Percentiles rank a stretch among this genome's conserved stretches.
Evolutionary conservation across 2,113 vertebrate genomes (phyloP).

Genomic region (Engraulis encrasicolus): DNA sequence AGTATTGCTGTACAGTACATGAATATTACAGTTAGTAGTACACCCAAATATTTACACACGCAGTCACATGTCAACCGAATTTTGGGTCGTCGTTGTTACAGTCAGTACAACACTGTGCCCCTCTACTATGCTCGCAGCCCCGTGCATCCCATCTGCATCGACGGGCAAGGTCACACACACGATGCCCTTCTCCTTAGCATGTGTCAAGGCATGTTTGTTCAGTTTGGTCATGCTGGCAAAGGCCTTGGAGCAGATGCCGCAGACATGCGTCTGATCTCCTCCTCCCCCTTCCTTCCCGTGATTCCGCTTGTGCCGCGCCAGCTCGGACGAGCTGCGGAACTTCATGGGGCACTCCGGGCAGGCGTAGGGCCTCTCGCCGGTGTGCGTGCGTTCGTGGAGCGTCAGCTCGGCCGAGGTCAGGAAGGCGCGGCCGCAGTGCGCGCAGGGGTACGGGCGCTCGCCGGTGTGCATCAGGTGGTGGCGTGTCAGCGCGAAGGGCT

Average conservation of each 20-base stretch:
- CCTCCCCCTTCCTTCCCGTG: too few species aligned
- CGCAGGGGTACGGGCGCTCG: conserved; percentile 71
- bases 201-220: conserved; percentile 63
- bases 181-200: conserved; percentile 10
- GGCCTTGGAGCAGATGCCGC: conserved; percentile 57
- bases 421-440: conserved; percentile 71
- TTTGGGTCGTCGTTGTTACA: neutral
- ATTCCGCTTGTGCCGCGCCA: conserved; percentile 67
- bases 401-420: conserved; percentile 69
- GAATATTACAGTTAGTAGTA: neutral
- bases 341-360: conserved; percentile 63
- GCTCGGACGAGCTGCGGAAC: conserved; percentile 74
- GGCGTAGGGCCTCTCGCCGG: conserved; percentile 70
- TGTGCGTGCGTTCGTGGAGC: conserved; percentile 72
- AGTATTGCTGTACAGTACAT: neutral
- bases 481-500: conserved; percentile 67
- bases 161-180: neutral
- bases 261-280: conserved; percentile 51
- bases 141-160: neutral
- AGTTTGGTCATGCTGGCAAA: conserved; percentile 64
- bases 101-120: neutral
- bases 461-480: conserved; percentile 79
- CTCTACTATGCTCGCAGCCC: neutral
- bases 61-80: neutral
- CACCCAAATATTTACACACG: neutral